These are phyloP conservation scores for Uloborus plumipes DNA, from an alignment of 2,888 invertebrate genomes.

Conservation along the genomic window DNA sequence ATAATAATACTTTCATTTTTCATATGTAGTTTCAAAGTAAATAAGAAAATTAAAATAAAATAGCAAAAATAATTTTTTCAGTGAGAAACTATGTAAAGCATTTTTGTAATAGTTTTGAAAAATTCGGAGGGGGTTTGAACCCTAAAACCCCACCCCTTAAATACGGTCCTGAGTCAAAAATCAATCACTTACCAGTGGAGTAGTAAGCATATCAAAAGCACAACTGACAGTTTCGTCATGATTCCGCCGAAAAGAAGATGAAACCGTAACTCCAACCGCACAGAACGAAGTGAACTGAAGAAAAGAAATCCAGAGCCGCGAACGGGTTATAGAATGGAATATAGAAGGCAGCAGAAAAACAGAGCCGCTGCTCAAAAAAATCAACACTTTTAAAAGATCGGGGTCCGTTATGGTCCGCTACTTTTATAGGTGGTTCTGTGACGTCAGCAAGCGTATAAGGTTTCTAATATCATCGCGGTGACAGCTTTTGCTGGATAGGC, in stretches of 20 bases:
- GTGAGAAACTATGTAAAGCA: too few relatives aligned
- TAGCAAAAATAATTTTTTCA: too few relatives aligned
- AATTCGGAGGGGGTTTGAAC: too few relatives aligned
- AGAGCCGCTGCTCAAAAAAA: conserved; percentile 34
- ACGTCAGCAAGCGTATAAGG: conserved; percentile 32
- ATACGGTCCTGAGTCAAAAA: too few relatives aligned
- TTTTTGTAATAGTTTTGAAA: too few relatives aligned
- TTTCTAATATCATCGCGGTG: neutral
- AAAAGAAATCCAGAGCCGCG: neutral
- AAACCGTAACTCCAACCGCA: conserved; percentile 3
- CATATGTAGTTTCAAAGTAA: too few relatives aligned
- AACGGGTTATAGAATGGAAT: conserved; percentile 14
- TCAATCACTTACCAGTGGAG: conserved; percentile 43
- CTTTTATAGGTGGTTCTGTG: conserved; percentile 56
- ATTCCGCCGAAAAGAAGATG: neutral
- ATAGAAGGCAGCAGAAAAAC: conserved; percentile 9
- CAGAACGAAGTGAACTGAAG: conserved; percentile 1
- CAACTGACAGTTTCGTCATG: conserved; percentile 29
- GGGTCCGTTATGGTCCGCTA: conserved; percentile 51
- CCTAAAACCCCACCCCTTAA: too few relatives aligned
- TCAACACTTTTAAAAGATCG: conserved; percentile 43
- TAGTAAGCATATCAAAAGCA: conserved; percentile 27
- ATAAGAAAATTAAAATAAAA: too few relatives aligned
- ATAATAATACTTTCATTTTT: too few relatives aligned
- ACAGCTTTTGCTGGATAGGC: too few relatives aligned